A percentile compares a stretch with the other conserved stretches of the same genome.
Evolutionary conservation across 2,888 invertebrate species (phyloP).

Genomic region (Orgyia antiqua): DNA sequence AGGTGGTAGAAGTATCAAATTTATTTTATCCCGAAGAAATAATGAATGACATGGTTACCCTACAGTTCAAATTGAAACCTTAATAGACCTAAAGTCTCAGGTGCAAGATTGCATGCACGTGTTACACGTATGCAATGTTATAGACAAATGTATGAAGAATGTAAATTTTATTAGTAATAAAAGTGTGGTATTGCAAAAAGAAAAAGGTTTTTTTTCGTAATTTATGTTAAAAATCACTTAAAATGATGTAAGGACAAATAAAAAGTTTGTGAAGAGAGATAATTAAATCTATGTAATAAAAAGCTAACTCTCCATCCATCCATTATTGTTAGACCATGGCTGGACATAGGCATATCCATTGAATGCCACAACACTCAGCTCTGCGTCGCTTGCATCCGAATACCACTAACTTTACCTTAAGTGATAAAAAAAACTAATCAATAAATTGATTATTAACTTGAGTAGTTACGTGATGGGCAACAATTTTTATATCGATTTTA

Average conservation of each 20-base stretch:
- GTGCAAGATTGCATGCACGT: constrained; percentile 48
- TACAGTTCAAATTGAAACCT: constrained; percentile 2
- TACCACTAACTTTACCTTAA: too few species aligned
- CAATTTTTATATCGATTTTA: constrained; percentile 8
- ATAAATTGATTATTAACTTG: background rate
- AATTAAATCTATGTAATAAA: background rate
- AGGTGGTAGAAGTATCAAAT: too few species aligned
- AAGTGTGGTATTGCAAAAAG: too few species aligned
- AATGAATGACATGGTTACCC: constrained; percentile 5
- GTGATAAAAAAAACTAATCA: too few species aligned
- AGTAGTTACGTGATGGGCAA: background rate
- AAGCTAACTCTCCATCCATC: too few species aligned
- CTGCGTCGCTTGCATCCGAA: too few species aligned
- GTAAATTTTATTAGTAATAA: too few species aligned
- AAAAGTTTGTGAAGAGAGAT: background rate
- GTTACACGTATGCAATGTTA: constrained; percentile 22
- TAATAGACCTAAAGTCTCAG: constrained; percentile 32
- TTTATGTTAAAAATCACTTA: constrained; percentile 16
- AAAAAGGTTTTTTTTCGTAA: too few species aligned
- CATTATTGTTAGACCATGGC: too few species aligned
- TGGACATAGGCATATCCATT: too few species aligned
- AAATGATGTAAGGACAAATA: background rate
- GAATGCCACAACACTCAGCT: too few species aligned
- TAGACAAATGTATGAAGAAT: constrained; percentile 22
- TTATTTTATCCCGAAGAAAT: too few species aligned